Base-by-base conservation (phyloP, 2,797 vertebrate species). In the Pyrrhura leucotis region DNA sequence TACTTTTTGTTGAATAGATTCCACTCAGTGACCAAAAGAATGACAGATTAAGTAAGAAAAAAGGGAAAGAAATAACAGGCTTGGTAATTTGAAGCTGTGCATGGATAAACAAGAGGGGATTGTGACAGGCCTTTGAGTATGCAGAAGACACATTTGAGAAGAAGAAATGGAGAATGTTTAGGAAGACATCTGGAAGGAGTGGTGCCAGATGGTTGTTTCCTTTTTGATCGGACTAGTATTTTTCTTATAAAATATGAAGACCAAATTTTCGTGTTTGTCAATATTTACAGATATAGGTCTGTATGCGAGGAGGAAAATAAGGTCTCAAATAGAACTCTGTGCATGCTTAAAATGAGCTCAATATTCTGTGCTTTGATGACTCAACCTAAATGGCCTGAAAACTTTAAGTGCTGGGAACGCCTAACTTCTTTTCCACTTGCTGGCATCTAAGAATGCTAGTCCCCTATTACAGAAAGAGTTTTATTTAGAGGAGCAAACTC, bases 321-420 rank as follows among this genome's bases (percentile, higher is more conserved):
- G 39, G 58, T 80, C 69, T 83, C 53, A 75, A 59, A 62, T 7
- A 83, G 61, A 89, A 62, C n/a, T 88, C 67, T 48, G 10, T 71
- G 40, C 12, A 12, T 63, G 59, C 54, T 93, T 84, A 92, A 95
- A 96, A 93, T 94, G 89, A 72, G 35, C 47, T 69, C 17, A 29
- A 76, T 78, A 78, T 67, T 93, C 28, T 48, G 69, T 67, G 31
- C 54, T 88, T 90, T 95, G 89, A 88, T 96, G 94, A 95, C 76
- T 86, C 82, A 94, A 18, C 66, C 63, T 51, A 71, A 86, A n/a
- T 74, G 67, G 21, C 63, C 62, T 53, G 67, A 84, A 74, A 90
- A 67, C 63, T 44, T 81, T 25, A 74, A 89, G 19, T 23, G 17
- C 40, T 94, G 74, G 74, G 18, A 89, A 95, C 0, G 25, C 29